These are phyloP conservation scores for Tetraneura akinire DNA, from an alignment of 1,140 invertebrate genomes.

Conservation along the genomic window DNA sequence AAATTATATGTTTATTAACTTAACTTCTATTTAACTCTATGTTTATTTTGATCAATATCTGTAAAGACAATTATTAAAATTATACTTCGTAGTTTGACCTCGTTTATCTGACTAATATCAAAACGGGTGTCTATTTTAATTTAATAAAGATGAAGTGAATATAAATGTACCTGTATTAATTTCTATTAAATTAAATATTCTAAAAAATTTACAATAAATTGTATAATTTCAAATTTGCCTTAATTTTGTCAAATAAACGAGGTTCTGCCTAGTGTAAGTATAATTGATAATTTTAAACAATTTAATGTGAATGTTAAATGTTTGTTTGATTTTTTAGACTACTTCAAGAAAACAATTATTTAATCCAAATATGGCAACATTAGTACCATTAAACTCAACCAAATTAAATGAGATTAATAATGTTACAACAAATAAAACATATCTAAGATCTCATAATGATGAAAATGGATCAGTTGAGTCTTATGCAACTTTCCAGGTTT, in stretches of 20 bases:
- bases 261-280: slow-evolving; percentile 47
- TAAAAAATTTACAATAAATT: no score
- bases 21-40: slow-evolving; percentile 1
- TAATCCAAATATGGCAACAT: slow-evolving; percentile 33
- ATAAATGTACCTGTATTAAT: not conserved
- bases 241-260: slow-evolving; percentile 47
- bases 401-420: slow-evolving; percentile 27
- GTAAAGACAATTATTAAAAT: slow-evolving; percentile 25
- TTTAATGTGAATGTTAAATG: not conserved
- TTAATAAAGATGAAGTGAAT: slow-evolving; percentile 5
- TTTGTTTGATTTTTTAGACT: not conserved
- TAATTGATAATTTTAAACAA: slow-evolving; percentile 8
- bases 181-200: not conserved
- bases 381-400: slow-evolving; percentile 43
- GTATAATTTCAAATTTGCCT: slow-evolving; percentile 3
- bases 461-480: slow-evolving; percentile 41
- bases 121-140: slow-evolving; percentile 26
- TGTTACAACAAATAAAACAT: not conserved
- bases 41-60: not conserved
- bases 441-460: slow-evolving; percentile 3
- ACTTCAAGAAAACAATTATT: slow-evolving; percentile 21
- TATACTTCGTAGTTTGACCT: slow-evolving; percentile 42
- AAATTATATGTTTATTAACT: not conserved
- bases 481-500: slow-evolving; percentile 45
- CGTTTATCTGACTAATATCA: slow-evolving; percentile 34